Base-by-base conservation (phyloP, 1,140 invertebrate genomes). In the Elymnias hypermnestra region DNA sequence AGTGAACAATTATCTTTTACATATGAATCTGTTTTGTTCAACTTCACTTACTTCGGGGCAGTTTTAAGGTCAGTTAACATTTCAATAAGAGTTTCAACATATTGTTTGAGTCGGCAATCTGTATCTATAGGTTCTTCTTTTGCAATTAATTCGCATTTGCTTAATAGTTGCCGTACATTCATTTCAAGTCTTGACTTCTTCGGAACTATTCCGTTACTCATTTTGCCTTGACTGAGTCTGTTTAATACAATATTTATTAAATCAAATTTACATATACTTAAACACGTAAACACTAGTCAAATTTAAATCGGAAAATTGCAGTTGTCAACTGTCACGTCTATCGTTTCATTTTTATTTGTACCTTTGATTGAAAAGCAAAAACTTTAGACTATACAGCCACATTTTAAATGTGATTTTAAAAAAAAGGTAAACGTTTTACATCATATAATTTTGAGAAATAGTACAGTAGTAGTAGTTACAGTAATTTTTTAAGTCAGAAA, bases 81-180 rank as follows among this genome's bases (percentile, higher is more conserved):
- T 38, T 89, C 89, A 57, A 90, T 90, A 12, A 94, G 65, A 2
- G 91, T 88, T 67, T 90, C 86, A 12, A 94, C 88, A 60, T 93
- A 94, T 83, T 92, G 92, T 65, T 91, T 90, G 21, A 94, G 79
- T 54, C 91, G 88, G 88, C 91, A 92, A 61, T 92, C 76, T 3
- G 58, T 87, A 50, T 91, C 88, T 23, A 89, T 82, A 31, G 89
- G 83, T 68, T 91, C 90, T 60, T 89, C 87, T 83, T 93, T 93
- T n/a, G 91, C 89, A 56, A 94, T 88, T 37, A 90, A 70, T 82
- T 94, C 93, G 76, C 92, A 94, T 71, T 90, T 91, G 28, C 86
- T 79, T 35, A 94, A 63, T 15, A 94, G 69, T 52, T 90, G 87
- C 14, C 89, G 85, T 7, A 93, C 86, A 78, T 94, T 93, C 53